Base-by-base conservation (phyloP, 2,797 vertebrate species). In the Epinephelus malabaricus region DNA sequence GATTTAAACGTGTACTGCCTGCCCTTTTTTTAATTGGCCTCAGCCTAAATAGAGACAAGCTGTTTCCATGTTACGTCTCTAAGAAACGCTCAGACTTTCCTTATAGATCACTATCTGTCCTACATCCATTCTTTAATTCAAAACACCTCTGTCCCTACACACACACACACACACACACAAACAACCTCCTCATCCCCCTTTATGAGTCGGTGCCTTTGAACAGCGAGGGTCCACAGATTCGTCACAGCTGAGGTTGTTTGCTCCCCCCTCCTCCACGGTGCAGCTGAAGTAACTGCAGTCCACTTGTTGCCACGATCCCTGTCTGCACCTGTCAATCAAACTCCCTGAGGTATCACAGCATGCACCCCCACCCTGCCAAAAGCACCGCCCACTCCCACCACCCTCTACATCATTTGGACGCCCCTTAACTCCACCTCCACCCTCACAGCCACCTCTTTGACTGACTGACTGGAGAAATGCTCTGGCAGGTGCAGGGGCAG, bases 311-410 rank as follows among this genome's bases (percentile, higher is more conserved):
- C 62, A 72, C 75, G 58, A 62, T 83, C 70, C 78, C 87, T 90
- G 88, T 94, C 92, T 89, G 85, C 93, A 92, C 90, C 87, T 89
- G 94, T 92, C 94, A 93, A 76, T 94, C 92, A 94, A 85, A 84
- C 69, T 69, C 75, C 58, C 84, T 3, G 68, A 83, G 85, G 86
- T 76, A 34, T 80, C 79, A 53, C 46, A 54, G 61, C 2, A 65
- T 8, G 18, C 55, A 19, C 55, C 65, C 76, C 70, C 59, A 4
- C 21, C 58, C 45, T 49, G 60, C 18, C 0, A 13, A 65, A 65
- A 50, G 61, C 79, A 50, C 63, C 27, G 15, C 79, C 79, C 76
- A 40, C 73, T 84, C 66, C 78, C 56, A 30, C 19, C 82, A 70
- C 72, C 69, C 66, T 79, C 55, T 82, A 40, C 80, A 84, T 86